Percentiles rank a stretch among this genome's conserved stretches.
These are phyloP conservation scores for Orbicella faveolata DNA, from an alignment of 64 coral and sea anemone species.

Conservation along the genomic window DNA sequence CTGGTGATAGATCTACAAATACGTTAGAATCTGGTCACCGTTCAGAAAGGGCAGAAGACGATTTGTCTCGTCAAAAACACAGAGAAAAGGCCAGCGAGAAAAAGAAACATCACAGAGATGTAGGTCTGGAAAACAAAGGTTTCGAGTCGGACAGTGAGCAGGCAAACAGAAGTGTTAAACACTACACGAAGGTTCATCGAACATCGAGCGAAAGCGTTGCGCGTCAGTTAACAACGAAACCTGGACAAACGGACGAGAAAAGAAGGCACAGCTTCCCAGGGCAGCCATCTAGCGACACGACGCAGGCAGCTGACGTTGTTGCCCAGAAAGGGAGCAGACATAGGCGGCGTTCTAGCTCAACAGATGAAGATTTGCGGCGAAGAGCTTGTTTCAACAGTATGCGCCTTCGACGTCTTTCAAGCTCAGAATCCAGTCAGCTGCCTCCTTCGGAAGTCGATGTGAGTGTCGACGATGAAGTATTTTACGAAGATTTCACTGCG, in stretches of 20 bases:
- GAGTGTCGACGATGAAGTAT: neutral
- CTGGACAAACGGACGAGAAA: neutral
- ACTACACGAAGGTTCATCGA: neutral
- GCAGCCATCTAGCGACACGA: neutral
- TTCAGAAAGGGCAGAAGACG: neutral
- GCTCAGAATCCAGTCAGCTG: neutral
- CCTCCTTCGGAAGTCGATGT: neutral
- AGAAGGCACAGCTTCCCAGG: neutral
- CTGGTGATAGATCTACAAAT: neutral
- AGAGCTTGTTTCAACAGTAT: slow-evolving; percentile 57
- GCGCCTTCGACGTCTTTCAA: slow-evolving; percentile 17
- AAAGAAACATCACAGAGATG: neutral
- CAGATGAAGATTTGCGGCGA: slow-evolving; percentile 48
- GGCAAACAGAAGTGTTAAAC: neutral
- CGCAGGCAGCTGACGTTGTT: neutral
- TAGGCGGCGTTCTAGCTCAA: slow-evolving; percentile 1
- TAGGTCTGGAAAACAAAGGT: slow-evolving; percentile 33
- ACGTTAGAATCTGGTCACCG: slow-evolving; percentile 6
- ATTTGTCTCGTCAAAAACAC: neutral
- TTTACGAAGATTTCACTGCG: neutral
- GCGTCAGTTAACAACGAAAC: neutral
- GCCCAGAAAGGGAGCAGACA: neutral
- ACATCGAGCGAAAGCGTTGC: neutral
- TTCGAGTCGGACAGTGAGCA: slow-evolving; percentile 9
- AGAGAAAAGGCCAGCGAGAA: neutral